phyloP scores from a whole-genome alignment of 92 coral and sea anemone species.

The Desmophyllum pertusum region DNA sequence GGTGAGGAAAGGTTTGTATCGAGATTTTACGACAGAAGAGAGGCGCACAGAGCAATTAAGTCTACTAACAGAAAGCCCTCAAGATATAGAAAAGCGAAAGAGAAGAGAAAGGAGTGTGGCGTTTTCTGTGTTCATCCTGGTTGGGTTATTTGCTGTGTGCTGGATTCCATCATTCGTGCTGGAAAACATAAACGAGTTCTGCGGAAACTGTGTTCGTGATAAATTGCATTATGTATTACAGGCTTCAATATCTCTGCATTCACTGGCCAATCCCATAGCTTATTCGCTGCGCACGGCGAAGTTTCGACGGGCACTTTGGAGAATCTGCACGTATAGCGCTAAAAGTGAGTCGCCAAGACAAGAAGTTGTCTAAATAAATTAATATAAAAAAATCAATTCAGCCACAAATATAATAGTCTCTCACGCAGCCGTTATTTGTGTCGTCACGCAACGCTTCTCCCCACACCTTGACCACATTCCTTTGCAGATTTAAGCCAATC shows the following conservation, averaged over 20 bases:
- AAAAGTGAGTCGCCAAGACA: too few species aligned
- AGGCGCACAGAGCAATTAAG: neutral
- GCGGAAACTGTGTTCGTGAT: neutral
- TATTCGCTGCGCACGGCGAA: neutral
- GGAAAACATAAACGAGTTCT: neutral
- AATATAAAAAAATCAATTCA: too few species aligned
- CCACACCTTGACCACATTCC: too few species aligned
- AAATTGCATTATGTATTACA: neutral
- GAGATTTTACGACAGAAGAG: neutral
- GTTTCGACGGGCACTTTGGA: conserved; percentile 6
- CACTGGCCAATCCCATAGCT: neutral
- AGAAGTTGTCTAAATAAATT: too few species aligned
- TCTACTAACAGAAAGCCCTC: neutral
- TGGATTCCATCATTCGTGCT: conserved; percentile 11
- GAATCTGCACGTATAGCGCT: neutral
- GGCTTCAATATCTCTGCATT: neutral
- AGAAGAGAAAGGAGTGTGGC: conserved; percentile 11
- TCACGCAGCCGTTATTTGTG: too few species aligned
- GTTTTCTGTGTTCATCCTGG: neutral
- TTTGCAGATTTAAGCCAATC: too few species aligned
- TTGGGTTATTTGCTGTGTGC: neutral
- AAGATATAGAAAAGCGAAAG: neutral
- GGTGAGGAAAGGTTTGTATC: neutral
- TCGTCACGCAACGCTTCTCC: too few species aligned
- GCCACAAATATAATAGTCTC: too few species aligned